phyloP scores from a whole-genome alignment of 2,797 vertebrate species.

The Schizothorax lantsangensis region DNA sequence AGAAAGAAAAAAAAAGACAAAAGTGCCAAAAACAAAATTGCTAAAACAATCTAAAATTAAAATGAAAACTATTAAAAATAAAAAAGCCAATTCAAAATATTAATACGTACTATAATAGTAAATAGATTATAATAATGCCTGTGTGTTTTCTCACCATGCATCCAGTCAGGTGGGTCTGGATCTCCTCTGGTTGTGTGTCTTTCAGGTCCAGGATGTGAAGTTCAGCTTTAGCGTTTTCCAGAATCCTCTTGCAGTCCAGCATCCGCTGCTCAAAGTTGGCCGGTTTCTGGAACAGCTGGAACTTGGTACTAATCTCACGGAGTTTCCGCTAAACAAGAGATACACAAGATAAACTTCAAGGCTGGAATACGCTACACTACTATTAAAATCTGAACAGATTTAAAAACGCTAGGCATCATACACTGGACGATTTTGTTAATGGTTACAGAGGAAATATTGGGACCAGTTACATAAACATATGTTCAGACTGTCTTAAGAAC shows the following conservation, averaged over 20 bases:
- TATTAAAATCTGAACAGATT: neutral
- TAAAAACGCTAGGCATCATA: neutral
- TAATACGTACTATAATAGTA: neutral
- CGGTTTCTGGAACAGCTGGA: constrained; percentile 98
- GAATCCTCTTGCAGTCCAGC: constrained; percentile 92
- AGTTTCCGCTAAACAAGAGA: constrained; percentile 86
- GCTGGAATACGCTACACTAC: neutral
- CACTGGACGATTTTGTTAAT: too few species aligned
- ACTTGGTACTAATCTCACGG: constrained; percentile 94
- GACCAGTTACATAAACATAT: neutral
- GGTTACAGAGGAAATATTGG: neutral
- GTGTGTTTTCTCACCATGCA: constrained; percentile 87
- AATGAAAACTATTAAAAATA: neutral
- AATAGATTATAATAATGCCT: neutral
- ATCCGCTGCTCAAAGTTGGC: constrained; percentile 99
- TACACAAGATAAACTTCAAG: neutral
- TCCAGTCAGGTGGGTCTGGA: constrained; percentile 87
- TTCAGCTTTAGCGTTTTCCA: constrained; percentile 90
- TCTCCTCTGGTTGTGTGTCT: constrained; percentile 87
- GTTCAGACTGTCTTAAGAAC: neutral
- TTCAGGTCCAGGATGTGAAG: constrained; percentile 88
- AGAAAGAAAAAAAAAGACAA: too few species aligned
- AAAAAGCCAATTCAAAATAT: neutral
- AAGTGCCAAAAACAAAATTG: too few species aligned
- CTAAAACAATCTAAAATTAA: neutral